A percentile compares a stretch with the other conserved stretches of the same genome.
phyloP scores from a whole-genome alignment of 2,797 vertebrate species.

The Bufotes viridis region DNA sequence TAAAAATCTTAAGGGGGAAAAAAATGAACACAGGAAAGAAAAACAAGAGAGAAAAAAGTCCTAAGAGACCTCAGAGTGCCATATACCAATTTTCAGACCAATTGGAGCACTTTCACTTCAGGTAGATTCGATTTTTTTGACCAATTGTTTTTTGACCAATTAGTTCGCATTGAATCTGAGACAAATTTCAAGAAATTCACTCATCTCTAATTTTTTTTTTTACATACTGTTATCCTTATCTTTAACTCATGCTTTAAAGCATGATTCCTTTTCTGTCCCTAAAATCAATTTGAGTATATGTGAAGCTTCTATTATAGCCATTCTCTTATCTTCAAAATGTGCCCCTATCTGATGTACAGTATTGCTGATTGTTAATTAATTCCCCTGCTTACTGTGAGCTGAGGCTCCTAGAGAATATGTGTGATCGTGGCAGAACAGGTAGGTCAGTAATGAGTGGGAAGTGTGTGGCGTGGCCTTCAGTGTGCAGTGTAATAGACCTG shows the following conservation, averaged over 20 bases:
- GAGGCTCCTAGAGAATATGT: constrained; percentile 42
- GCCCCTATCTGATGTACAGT: constrained; percentile 38
- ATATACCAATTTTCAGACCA: too few relatives aligned
- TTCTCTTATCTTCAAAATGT: background rate
- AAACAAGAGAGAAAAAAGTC: too few relatives aligned
- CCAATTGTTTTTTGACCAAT: too few relatives aligned
- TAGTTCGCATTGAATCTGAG: too few relatives aligned
- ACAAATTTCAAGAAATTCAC: too few relatives aligned
- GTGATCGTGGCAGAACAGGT: constrained; percentile 56
- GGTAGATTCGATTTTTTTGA: too few relatives aligned
- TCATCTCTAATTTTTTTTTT: background rate
- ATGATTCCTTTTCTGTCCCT: background rate
- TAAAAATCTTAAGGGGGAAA: too few relatives aligned
- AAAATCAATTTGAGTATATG: background rate
- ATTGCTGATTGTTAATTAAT: constrained; percentile 56
- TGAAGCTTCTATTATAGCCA: constrained; percentile 18
- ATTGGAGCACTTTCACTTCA: too few relatives aligned
- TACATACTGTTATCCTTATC: background rate
- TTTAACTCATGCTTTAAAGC: background rate
- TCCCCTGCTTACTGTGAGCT: constrained; percentile 35
- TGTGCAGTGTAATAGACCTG: constrained; percentile 44
- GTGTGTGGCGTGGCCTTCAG: constrained; percentile 57
- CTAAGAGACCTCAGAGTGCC: too few relatives aligned
- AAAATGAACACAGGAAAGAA: too few relatives aligned
- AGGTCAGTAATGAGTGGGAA: constrained; percentile 59